Evolutionary conservation across 2,797 vertebrate genomes (phyloP).

Genomic region (Chaetophractus vellerosus): DNA sequence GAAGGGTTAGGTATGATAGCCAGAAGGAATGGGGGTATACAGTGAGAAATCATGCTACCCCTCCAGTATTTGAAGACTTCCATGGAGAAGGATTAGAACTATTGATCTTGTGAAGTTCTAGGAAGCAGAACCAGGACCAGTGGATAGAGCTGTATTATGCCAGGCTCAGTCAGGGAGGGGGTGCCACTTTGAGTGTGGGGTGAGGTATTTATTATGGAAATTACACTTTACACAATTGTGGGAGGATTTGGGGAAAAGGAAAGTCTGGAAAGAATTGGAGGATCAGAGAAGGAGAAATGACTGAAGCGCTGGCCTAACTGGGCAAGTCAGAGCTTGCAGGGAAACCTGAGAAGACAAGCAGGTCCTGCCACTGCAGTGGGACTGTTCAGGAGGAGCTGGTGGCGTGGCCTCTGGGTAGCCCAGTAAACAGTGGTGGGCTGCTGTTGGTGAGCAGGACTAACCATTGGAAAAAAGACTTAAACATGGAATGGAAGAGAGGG

Average conservation of each 20-base stretch:
- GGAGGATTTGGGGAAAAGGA: neutral
- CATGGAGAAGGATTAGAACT: neutral
- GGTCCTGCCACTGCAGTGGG: accelerated
- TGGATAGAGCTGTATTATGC: neutral
- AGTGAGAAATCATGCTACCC: accelerated
- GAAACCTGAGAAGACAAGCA: neutral
- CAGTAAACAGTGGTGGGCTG: accelerated
- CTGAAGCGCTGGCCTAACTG: neutral
- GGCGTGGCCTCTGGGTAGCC: neutral
- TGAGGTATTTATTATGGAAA: neutral
- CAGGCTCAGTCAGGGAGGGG: neutral
- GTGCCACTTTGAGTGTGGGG: conserved; percentile 6
- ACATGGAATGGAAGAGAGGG: neutral
- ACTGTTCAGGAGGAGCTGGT: accelerated
- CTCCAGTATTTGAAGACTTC: neutral
- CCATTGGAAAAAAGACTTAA: neutral
- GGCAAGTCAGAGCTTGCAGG: conserved; percentile 25
- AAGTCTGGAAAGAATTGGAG: neutral
- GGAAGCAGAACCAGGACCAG: neutral
- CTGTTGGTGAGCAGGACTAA: neutral
- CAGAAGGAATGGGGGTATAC: neutral
- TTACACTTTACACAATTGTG: conserved; percentile 12
- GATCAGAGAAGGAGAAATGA: conserved; percentile 17
- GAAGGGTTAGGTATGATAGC: neutral
- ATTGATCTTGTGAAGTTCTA: neutral